phyloP scores from a whole-genome alignment of 2,888 invertebrate species.

The Epiblema foenella region DNA sequence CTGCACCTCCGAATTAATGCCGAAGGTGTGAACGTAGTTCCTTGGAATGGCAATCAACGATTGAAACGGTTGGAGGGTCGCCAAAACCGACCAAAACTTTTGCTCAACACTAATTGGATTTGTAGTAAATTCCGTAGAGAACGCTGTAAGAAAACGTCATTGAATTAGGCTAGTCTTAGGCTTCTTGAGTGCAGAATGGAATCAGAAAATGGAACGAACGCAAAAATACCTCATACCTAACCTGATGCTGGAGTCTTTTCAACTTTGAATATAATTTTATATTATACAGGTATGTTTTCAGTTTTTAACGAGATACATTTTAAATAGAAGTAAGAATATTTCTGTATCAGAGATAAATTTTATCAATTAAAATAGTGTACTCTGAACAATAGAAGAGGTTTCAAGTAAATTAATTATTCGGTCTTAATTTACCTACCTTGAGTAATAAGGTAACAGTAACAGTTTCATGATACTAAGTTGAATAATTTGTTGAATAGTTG shows the following conservation, averaged over 20 bases:
- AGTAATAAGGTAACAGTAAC: not conserved
- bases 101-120: conserved; percentile 77
- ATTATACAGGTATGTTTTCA: too few relatives aligned
- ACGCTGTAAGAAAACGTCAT: conserved; percentile 52
- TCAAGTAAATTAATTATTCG: not conserved
- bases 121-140: conserved; percentile 59
- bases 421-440: not conserved
- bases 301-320: too few relatives aligned
- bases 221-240: too few relatives aligned
- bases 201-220: not conserved
- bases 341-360: not conserved
- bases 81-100: conserved; percentile 75
- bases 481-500: too few relatives aligned
- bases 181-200: conserved; percentile 9
- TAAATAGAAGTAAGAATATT: not conserved
- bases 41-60: conserved; percentile 65
- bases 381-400: not conserved
- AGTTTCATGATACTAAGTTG: not conserved
- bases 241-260: too few relatives aligned
- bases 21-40: conserved; percentile 60
- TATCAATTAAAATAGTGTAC: not conserved
- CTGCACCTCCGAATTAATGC: conserved; percentile 64
- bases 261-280: too few relatives aligned
- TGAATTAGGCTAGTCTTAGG: conserved; percentile 17
- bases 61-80: conserved; percentile 72